Evolutionary conservation across 2,797 vertebrate species (phyloP).

Genomic region (Chaenodraco wilsoni): DNA sequence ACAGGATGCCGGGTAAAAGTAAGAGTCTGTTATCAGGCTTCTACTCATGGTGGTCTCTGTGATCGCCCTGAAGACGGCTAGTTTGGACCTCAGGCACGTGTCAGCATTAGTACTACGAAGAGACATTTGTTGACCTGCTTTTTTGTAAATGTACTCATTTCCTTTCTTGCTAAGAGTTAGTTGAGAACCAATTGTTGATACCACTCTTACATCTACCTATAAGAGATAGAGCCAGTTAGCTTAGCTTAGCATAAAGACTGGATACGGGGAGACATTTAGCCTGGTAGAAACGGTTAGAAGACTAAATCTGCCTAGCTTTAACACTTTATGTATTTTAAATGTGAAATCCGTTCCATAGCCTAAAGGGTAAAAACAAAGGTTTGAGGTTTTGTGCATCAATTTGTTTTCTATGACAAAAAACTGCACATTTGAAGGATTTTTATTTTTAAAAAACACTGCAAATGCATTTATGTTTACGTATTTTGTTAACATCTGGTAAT

Average conservation of each 20-base stretch:
- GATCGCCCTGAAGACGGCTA: neutral
- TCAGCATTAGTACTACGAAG: neutral
- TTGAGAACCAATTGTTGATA: neutral
- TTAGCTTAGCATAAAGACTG: slow-evolving; percentile 9
- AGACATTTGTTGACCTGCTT: neutral
- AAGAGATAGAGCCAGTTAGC: neutral
- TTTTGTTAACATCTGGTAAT: no score
- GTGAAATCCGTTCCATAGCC: neutral
- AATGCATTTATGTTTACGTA: no score
- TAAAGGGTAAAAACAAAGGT: neutral
- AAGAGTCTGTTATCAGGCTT: slow-evolving; percentile 17
- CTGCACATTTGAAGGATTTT: neutral
- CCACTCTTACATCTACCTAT: neutral
- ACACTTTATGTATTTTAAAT: neutral
- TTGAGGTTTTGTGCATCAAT: neutral
- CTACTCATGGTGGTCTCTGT: slow-evolving; percentile 21
- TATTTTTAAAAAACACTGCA: neutral
- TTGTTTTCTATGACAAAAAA: neutral
- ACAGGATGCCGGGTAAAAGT: slow-evolving; percentile 55
- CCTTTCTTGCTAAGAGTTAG: neutral
- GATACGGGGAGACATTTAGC: neutral
- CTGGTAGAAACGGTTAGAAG: no score
- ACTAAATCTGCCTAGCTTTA: no score
- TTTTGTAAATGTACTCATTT: neutral
- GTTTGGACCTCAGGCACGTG: neutral